Conservation (phyloP, 2,888 invertebrate genomes). For the Trichopoda pennipes region DNA sequence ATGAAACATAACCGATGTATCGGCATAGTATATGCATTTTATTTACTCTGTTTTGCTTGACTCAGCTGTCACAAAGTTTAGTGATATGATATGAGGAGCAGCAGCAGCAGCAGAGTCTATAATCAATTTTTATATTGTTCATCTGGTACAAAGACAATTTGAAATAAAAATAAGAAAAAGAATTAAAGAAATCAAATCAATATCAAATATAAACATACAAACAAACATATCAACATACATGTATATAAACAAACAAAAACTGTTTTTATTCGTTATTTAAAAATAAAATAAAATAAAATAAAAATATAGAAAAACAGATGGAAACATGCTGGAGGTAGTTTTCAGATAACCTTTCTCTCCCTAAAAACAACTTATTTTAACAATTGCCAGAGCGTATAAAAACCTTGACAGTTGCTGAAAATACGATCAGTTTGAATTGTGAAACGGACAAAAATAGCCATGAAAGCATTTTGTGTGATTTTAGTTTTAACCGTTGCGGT, state of each 20-base stretch:
- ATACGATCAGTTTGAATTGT: constrained; percentile 63
- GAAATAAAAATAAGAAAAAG: too few relatives aligned
- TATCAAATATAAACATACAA: too few relatives aligned
- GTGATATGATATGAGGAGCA: too few relatives aligned
- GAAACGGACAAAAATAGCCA: constrained; percentile 43
- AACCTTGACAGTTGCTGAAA: constrained; percentile 42
- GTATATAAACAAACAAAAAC: background rate
- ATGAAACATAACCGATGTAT: constrained; percentile 14
- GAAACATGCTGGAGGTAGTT: constrained; percentile 33
- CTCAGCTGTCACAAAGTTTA: too few relatives aligned
- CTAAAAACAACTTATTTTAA: constrained; percentile 8
- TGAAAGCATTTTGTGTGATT: constrained; percentile 71
- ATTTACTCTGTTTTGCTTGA: background rate
- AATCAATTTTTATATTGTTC: too few relatives aligned
- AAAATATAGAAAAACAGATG: background rate
- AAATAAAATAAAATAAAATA: constrained; percentile 1
- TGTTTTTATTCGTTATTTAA: background rate
- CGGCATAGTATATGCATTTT: background rate
- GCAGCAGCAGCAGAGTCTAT: too few relatives aligned
- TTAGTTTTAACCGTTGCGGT: constrained; percentile 69
- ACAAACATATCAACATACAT: too few relatives aligned
- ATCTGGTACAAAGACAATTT: too few relatives aligned
- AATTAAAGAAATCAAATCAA: too few relatives aligned
- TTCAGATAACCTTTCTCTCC: constrained; percentile 51
- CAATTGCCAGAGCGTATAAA: constrained; percentile 63